These are phyloP conservation scores for Eunapius fragilis DNA, from an alignment of 37 sponge, comb jelly and placozoan genomes.

Conservation along the genomic window DNA sequence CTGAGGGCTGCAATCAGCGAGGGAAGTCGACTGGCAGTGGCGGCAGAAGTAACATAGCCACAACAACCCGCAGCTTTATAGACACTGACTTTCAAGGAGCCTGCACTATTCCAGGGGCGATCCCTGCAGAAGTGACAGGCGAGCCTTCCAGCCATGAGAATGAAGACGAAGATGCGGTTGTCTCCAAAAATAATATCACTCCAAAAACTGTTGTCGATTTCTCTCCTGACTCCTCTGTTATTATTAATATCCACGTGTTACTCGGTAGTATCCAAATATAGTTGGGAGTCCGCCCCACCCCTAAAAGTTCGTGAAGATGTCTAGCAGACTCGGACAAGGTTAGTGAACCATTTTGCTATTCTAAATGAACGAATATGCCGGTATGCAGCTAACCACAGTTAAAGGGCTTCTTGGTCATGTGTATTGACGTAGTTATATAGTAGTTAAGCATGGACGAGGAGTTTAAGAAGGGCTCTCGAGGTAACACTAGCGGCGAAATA, in stretches of 20 bases:
- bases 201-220: neutral
- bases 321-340: neutral
- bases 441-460: neutral
- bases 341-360: neutral
- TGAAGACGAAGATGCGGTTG: neutral
- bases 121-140: neutral
- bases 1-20: neutral
- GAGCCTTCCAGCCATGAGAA: neutral
- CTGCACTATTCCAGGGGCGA: neutral
- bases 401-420: neutral
- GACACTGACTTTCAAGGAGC: neutral
- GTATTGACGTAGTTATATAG: too few species aligned
- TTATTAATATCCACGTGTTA: neutral
- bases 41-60: neutral
- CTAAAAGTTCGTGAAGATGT: neutral
- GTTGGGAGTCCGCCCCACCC: neutral
- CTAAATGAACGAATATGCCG: neutral
- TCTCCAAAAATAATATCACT: too few species aligned
- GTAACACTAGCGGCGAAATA: neutral
- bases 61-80: neutral
- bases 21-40: neutral
- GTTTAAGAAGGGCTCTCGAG: neutral
- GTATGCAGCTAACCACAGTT: neutral
- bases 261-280: neutral
- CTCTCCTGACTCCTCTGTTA: neutral